These are phyloP conservation scores for Larimichthys crocea DNA, from an alignment of 2,113 vertebrate species.

Conservation along the genomic window DNA sequence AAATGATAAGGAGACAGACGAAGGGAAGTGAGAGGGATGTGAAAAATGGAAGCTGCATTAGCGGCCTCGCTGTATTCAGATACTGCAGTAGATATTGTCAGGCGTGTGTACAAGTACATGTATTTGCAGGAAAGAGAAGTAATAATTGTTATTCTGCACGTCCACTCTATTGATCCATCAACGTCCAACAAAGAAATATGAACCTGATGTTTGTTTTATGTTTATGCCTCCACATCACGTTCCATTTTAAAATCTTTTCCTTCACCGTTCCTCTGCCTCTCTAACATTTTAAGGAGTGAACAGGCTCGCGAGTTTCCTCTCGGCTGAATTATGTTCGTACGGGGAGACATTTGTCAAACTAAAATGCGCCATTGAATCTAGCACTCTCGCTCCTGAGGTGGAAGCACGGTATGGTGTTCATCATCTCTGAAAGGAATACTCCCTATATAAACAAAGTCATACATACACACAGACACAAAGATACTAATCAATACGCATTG, in stretches of 20 bases:
- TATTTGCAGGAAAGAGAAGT: not conserved
- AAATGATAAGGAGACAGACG: conserved; percentile 20
- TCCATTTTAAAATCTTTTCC: not conserved
- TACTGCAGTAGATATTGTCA: conserved; percentile 8
- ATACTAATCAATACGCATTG: conserved; percentile 8
- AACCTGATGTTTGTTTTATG: not conserved
- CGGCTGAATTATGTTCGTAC: conserved; percentile 5
- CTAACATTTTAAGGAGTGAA: conserved; percentile 3
- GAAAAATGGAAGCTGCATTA: not conserved
- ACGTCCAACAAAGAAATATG: too few relatives aligned
- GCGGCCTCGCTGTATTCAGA: conserved; percentile 6
- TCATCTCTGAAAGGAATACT: conserved; percentile 38
- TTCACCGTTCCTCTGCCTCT: not conserved
- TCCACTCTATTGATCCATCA: not conserved
- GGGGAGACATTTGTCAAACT: conserved; percentile 45
- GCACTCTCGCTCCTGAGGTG: conserved; percentile 1
- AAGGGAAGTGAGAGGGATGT: conserved; percentile 22
- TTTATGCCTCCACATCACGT: not conserved
- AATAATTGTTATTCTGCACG: not conserved
- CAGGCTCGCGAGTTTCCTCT: conserved; percentile 15
- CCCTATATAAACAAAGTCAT: conserved; percentile 7
- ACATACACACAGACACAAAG: conserved; percentile 5
- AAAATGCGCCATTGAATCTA: conserved; percentile 15
- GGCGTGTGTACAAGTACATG: not conserved
- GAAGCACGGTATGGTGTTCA: conserved; percentile 43